Conservation (phyloP, 2,797 vertebrate genomes). For the Pseudochirops cupreus region DNA sequence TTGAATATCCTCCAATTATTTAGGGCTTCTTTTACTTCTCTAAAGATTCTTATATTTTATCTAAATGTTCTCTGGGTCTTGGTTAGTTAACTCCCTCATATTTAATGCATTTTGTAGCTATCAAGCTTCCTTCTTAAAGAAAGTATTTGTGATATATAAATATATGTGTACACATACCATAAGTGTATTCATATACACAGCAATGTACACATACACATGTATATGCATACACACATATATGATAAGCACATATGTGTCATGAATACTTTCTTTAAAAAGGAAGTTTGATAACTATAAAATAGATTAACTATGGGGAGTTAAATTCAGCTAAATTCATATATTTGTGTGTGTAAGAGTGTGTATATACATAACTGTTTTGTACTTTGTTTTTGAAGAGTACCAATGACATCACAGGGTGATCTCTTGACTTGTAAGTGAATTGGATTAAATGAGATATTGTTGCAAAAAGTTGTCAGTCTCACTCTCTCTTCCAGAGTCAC, state of each 20-base stretch:
- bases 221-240: neutral
- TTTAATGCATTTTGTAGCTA: neutral
- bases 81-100: neutral
- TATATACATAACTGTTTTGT: too few species aligned
- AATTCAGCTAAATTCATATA: too few species aligned
- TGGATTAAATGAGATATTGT: too few species aligned
- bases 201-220: neutral
- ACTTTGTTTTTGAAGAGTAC: too few species aligned
- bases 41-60: neutral
- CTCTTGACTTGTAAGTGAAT: too few species aligned
- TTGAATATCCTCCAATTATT: neutral
- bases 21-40: neutral
- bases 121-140: neutral
- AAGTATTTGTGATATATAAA: neutral
- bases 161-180: neutral
- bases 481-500: too few species aligned
- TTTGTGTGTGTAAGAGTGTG: too few species aligned
- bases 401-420: too few species aligned
- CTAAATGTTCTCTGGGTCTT: neutral
- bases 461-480: too few species aligned
- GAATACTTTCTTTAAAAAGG: neutral
- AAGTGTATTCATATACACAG: neutral
- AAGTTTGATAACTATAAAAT: neutral
- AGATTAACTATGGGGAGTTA: too few species aligned
- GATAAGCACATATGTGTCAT: too few species aligned